Base-by-base conservation (phyloP, 2,113 vertebrate species). In the Sapajus apella region DNA sequence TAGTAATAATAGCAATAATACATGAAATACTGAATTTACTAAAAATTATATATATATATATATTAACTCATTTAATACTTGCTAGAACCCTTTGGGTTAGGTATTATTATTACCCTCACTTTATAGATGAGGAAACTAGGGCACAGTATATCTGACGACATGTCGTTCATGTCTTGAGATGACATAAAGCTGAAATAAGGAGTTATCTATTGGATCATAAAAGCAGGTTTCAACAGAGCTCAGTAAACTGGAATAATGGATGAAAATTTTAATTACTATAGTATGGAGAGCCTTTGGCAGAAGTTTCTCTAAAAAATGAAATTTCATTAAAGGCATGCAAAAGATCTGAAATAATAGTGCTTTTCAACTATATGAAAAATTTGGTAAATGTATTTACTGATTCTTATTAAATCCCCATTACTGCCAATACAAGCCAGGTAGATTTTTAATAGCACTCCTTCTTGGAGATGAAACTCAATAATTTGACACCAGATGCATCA, bases 401-500 rank as follows among this genome's bases (percentile, higher is more conserved):
- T 70, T 56, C 40, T 91, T 86, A 40, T 76, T 72, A 91, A 72
- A 72, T 87, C 9, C 3, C 40, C 17, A 25, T 70, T 37, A 35
- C 2, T 86, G 55, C 12, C 56, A 40, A 21, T 35, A 94, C 58
- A 43, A 95, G 47, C 21, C 56, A 90, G 56, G 43, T 43, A 61
- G 12, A 77, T 72, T 93, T 97, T 52, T 64, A 94, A 47, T 32
- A 86, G 87, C 16, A 45, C 14, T 94, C 56, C 17, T 92, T 95
- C 58, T 77, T 97, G 75, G 75, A 96, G 61, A 95, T 64, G 25
- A 47, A 81, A 81, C 79, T 91, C 94, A 85, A 47, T 72, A 92
- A 93, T 75, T 97, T 92, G 84, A 94, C 32, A 91, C 68, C 95
- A 96, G 88, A 95, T 79, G 94, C 43, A 61, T 94, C 91, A 96